Base-by-base conservation (phyloP, 2,797 vertebrate species). In the Myotis daubentonii region DNA sequence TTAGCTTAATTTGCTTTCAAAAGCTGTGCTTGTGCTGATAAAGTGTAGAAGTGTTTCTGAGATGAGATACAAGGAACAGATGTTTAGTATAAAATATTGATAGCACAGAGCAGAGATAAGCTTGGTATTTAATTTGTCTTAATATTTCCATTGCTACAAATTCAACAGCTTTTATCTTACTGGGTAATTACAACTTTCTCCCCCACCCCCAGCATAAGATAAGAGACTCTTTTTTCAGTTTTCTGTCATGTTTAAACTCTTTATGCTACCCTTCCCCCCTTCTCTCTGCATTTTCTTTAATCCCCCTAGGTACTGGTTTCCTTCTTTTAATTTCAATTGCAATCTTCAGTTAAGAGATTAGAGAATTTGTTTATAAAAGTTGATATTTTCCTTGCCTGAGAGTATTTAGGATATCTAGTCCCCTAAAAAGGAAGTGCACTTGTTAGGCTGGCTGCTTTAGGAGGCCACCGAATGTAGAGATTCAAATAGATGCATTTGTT, bases 1-100 rank as follows among this genome's bases (percentile, higher is more conserved):
- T 98, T 97, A 96, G 97, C 96, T 97, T 98, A 97, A 98, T 98
- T 97, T 97, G 96, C 97, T 98, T 97, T 97, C 96, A 97, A 97
- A 98, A 96, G 96, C 97, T 97, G 95, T 89, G 85, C 97, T 97
- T 95, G 78, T 13, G 74, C 96, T 98, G 97, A 98, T 98, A 98
- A 98, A 97, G 94, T 92, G 90, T 95, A 94, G 97, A 97, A 98
- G 94, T 94, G 71, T 97, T 98, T 97, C 94, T 97, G 93, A 97
- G 97, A 98, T 98, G 97, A 98, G 96, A 97, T 97, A 98, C 96
- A 97, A 93, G 95, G 94, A 98, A 97, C 97, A 98, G 98, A 98
- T 98, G 96, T 97, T 98, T 97, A 95, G 96, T 97, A 97, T 98
- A 97, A 98, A 98, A 98, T 97, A 98, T 97, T 97, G 97, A 97